Percentiles rank a stretch among this genome's conserved stretches.
These are phyloP conservation scores for Puntigrus tetrazona DNA, from an alignment of 2,113 vertebrate species.

Conservation along the genomic window DNA sequence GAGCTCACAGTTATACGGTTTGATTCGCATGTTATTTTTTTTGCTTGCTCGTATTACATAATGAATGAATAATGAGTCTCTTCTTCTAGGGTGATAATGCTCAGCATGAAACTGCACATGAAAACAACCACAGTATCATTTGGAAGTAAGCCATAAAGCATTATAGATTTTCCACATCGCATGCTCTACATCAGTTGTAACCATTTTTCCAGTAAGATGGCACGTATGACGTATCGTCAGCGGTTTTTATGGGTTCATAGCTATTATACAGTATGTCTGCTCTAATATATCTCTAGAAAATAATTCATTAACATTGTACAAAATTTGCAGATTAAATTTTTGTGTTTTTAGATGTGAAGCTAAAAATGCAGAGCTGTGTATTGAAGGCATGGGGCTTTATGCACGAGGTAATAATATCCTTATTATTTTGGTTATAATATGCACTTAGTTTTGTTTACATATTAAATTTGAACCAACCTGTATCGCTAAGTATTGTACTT, in stretches of 20 bases:
- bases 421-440: conserved; percentile 3
- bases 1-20: not conserved
- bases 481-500: not conserved
- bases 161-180: conserved; percentile 33
- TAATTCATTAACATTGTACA: not conserved
- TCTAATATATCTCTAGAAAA: not conserved
- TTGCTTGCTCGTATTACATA: not conserved
- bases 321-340: not conserved
- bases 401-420: conserved; percentile 63
- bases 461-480: not conserved
- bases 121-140: conserved; percentile 53
- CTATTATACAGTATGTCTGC: not conserved
- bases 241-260: not conserved
- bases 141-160: conserved; percentile 54
- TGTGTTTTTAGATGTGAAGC: conserved; percentile 57
- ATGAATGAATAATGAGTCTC: conserved; percentile 5
- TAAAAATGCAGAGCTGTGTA: conserved; percentile 55
- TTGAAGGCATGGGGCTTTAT: conserved; percentile 67
- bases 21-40: not conserved
- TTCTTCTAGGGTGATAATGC: conserved; percentile 56
- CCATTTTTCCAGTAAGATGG: not conserved
- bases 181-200: not conserved
- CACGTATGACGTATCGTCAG: not conserved
- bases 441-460: not conserved
- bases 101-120: conserved; percentile 52